A percentile compares a stretch with the other conserved stretches of the same genome.
Evolutionary conservation across 2,888 invertebrate species (phyloP).

Genomic region (Leptinotarsa haldemani): DNA sequence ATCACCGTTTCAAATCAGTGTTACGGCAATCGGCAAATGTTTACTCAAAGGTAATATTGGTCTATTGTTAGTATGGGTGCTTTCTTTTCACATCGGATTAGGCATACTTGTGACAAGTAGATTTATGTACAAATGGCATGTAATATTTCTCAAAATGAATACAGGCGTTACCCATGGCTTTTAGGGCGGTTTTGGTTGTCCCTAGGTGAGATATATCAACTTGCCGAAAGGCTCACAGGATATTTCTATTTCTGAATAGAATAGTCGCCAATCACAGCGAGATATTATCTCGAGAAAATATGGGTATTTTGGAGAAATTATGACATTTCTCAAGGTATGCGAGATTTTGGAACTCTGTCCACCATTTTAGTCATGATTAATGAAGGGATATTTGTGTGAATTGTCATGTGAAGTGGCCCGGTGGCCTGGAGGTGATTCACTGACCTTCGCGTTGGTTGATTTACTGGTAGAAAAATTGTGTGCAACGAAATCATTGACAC

Average conservation of each 20-base stretch:
- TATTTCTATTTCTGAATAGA: constrained; percentile 36
- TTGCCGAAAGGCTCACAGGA: constrained; percentile 33
- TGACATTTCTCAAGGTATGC: constrained; percentile 29
- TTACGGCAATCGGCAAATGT: constrained; percentile 64
- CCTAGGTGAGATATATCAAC: constrained; percentile 37
- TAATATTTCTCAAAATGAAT: constrained; percentile 42
- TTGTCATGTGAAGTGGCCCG: constrained; percentile 17
- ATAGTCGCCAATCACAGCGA: constrained; percentile 34
- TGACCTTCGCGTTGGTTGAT: background rate
- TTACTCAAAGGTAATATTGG: constrained; percentile 63
- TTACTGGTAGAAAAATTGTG: no score
- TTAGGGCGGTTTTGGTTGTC: constrained; percentile 35
- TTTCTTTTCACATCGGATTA: constrained; percentile 61
- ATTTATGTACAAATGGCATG: constrained; percentile 61
- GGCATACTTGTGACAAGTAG: constrained; percentile 63
- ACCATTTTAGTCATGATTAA: constrained; percentile 16
- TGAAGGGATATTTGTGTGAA: constrained; percentile 17
- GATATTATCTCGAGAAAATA: constrained; percentile 39
- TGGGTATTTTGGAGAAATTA: constrained; percentile 36
- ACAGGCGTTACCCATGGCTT: constrained; percentile 39
- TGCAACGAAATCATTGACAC: no score
- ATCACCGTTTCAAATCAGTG: constrained; percentile 60
- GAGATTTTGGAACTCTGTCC: constrained; percentile 19
- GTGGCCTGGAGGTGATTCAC: constrained; percentile 5
- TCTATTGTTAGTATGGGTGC: constrained; percentile 54